Evolutionary conservation across 53 echinoderm and acorn worm species (phyloP).

Genomic region (Paelopatides confundens): DNA sequence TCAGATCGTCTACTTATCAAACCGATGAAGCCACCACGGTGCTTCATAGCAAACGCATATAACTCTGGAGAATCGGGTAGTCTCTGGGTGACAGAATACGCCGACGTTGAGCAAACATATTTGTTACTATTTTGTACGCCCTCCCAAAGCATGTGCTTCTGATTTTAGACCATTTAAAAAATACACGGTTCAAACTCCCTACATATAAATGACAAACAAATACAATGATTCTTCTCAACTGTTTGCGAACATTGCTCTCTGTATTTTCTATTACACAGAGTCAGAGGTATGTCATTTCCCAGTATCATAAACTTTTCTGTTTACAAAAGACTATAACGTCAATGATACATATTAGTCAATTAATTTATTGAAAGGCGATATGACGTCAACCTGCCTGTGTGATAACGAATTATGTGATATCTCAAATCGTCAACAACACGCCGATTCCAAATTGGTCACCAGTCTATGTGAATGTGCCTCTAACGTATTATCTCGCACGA

Average conservation of each 20-base stretch:
- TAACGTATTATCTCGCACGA: too few species aligned
- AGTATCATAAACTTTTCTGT: constrained; percentile 51
- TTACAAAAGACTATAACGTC: constrained; percentile 44
- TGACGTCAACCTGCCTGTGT: constrained; percentile 42
- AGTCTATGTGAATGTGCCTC: too few species aligned
- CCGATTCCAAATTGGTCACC: too few species aligned
- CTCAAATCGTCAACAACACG: too few species aligned
- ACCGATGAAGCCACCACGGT: constrained; percentile 53
- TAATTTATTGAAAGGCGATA: constrained; percentile 49
- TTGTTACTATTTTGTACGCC: constrained; percentile 64
- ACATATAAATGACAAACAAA: constrained; percentile 41
- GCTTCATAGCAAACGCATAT: constrained; percentile 49
- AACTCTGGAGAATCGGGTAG: constrained; percentile 43
- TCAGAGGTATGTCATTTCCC: constrained; percentile 43
- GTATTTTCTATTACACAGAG: constrained; percentile 65
- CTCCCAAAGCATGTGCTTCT: constrained; percentile 42
- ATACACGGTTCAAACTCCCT: constrained; percentile 2
- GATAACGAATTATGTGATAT: constrained; percentile 40
- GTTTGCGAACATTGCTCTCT: constrained; percentile 78
- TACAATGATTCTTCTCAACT: constrained; percentile 65
- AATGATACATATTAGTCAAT: constrained; percentile 69
- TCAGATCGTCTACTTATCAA: constrained; percentile 46
- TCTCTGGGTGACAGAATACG: constrained; percentile 48
- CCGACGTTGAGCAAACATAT: constrained; percentile 53
- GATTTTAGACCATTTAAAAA: constrained; percentile 53